A percentile compares a stretch with the other conserved stretches of the same genome.
Evolutionary conservation across 2,797 vertebrate genomes (phyloP).

Genomic region (Pipistrellus kuhlii): DNA sequence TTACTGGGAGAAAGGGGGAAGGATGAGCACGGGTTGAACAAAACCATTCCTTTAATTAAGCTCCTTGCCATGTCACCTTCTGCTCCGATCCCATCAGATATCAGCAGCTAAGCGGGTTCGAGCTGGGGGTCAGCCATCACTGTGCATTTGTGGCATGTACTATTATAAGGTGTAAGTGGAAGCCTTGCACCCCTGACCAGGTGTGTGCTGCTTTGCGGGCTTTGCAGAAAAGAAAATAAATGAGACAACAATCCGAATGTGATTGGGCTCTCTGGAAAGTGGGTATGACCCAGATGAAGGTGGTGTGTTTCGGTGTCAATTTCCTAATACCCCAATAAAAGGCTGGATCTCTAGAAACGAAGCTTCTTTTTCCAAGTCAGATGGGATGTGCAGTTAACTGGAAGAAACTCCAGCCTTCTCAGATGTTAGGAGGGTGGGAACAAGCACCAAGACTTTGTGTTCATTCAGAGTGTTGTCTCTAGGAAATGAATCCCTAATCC

Average conservation of each 20-base stretch:
- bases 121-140: slow-evolving; percentile 14
- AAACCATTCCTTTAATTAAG: slow-evolving; percentile 76
- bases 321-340: background rate
- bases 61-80: slow-evolving; percentile 57
- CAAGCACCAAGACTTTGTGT: background rate
- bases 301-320: background rate
- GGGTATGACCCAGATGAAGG: background rate
- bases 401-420: slow-evolving; percentile 12
- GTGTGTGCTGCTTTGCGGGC: background rate
- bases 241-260: background rate
- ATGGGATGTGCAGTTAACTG: background rate
- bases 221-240: background rate
- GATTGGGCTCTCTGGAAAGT: background rate
- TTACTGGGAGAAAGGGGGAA: slow-evolving; percentile 35
- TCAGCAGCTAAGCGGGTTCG: background rate
- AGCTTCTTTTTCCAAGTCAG: background rate
- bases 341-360: background rate
- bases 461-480: background rate
- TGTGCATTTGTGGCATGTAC: background rate
- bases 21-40: slow-evolving; percentile 53
- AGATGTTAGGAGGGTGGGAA: background rate
- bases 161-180: background rate
- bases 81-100: slow-evolving; percentile 65
- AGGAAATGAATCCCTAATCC: background rate
- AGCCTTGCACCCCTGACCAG: background rate